Conservation (phyloP, 2,113 vertebrate genomes). For the Xyliphius kryptos region DNA sequence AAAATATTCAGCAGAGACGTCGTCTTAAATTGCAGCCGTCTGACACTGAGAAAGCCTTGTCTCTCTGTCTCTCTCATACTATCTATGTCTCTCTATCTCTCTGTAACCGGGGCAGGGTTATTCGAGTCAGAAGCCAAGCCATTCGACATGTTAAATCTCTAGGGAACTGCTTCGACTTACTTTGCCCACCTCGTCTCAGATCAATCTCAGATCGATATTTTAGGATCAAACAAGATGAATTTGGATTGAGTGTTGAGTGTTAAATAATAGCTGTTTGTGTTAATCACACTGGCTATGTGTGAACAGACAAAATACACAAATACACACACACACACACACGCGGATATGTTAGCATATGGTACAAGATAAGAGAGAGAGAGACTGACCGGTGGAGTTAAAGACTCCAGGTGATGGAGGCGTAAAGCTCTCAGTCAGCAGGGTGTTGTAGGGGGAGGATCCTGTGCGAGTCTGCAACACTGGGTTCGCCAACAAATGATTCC, state of each 20-base stretch:
- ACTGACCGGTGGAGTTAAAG: conserved; percentile 85
- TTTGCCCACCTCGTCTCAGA: conserved; percentile 12
- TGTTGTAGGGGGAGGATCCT: conserved; percentile 86
- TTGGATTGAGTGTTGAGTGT: too few species aligned
- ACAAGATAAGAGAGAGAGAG: too few species aligned
- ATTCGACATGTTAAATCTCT: conserved; percentile 29
- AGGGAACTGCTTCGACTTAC: conserved; percentile 11
- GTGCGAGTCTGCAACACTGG: conserved; percentile 83
- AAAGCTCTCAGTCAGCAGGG: conserved; percentile 84
- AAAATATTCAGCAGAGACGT: conserved; percentile 67
- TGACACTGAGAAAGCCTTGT: conserved; percentile 45
- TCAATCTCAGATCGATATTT: conserved; percentile 30
- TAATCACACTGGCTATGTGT: too few species aligned
- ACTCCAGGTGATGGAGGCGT: conserved; percentile 79
- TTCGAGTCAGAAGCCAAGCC: conserved; percentile 10
- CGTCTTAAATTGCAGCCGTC: conserved; percentile 59
- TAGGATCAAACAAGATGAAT: conserved; percentile 9
- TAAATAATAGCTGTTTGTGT: too few species aligned
- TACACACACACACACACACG: not conserved
- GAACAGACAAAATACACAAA: too few species aligned
- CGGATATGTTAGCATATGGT: too few species aligned
- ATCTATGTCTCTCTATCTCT: conserved; percentile 29
- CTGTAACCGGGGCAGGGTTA: conserved; percentile 4
- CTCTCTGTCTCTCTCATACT: too few species aligned
- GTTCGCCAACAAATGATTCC: conserved; percentile 85